Evolutionary conservation across 2,888 invertebrate genomes (phyloP).

Genomic region (Agrotis clavis): DNA sequence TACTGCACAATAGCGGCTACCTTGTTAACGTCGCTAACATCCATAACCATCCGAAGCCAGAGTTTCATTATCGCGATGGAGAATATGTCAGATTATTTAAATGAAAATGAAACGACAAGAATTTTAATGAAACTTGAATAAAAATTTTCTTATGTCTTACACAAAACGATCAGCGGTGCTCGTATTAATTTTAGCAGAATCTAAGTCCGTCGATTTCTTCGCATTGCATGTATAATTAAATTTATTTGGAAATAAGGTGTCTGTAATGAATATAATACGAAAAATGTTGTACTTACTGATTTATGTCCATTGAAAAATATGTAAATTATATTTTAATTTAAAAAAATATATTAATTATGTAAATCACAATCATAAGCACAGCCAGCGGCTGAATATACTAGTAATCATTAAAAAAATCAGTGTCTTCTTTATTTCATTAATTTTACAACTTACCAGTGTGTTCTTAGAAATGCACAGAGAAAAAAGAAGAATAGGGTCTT

Average conservation of each 20-base stretch:
- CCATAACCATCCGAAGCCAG: constrained; percentile 25
- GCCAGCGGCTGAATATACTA: too few species aligned
- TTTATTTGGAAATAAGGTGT: neutral
- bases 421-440: too few species aligned
- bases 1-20: neutral
- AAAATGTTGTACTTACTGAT: neutral
- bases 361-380: too few species aligned
- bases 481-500: too few species aligned
- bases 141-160: neutral
- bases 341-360: neutral
- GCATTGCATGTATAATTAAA: neutral
- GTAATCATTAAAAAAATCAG: too few species aligned
- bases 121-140: neutral
- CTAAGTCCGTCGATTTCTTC: neutral
- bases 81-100: constrained; percentile 8
- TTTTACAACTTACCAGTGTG: too few species aligned
- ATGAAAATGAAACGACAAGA: neutral
- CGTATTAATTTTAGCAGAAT: neutral
- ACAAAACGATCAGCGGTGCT: neutral
- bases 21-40: neutral
- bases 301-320: too few species aligned
- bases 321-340: neutral
- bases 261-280: neutral
- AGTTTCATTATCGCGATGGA: neutral
- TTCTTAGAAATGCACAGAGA: too few species aligned